Base-by-base conservation (phyloP, 2,888 invertebrate genomes). In the Pristionchus fissidentatus region DNA sequence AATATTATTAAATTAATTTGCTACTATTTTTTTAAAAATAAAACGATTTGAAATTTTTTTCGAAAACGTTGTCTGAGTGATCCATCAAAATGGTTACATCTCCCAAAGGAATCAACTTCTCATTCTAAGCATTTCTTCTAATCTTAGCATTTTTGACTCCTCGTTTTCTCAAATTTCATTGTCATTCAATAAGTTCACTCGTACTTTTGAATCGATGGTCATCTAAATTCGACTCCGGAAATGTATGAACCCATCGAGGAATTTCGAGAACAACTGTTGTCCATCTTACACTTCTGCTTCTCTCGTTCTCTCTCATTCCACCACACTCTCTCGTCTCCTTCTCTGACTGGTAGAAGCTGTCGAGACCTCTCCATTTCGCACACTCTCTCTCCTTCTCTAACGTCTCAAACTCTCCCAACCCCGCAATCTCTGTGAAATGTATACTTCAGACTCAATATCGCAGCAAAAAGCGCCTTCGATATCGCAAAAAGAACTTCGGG, bases 191-290 rank as follows among this genome's bases (percentile, higher is more conserved):
- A 26, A 70, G 70, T 70, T 43, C 70, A 41, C 43, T 26, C 5
- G 70, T 70, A 70, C 70, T 70, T 70, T 49, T 75, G 3, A 70
- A n/a, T 70, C 41, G 70, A 26, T 70, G 70, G 70, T 70, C 70
- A 70, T 10, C 43, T 38, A 70, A 70, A 41, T 41, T 26, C 41
- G n/a, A n/a, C 70, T 43, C 26, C 43, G 32, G 62, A 70, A 43
- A 8, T 70, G 41, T n/a, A 26, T 70, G 41, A 22, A 41, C 43
- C 70, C 70, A 41, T 26, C 70, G 41, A n/a, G n/a, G 41, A 38
- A 70, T 70, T 70, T 70, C 70, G 43, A 70, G 43, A 70, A 70
- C 70, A 70, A 70, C 70, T 70, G n/a, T n/a, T n/a, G 70, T 70
- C 70, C 26, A 55, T 26, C n/a, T n/a, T n/a, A n/a, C n/a, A n/a